These are phyloP conservation scores for Ictalurus furcatus DNA, from an alignment of 2,113 vertebrate species.

Conservation along the genomic window DNA sequence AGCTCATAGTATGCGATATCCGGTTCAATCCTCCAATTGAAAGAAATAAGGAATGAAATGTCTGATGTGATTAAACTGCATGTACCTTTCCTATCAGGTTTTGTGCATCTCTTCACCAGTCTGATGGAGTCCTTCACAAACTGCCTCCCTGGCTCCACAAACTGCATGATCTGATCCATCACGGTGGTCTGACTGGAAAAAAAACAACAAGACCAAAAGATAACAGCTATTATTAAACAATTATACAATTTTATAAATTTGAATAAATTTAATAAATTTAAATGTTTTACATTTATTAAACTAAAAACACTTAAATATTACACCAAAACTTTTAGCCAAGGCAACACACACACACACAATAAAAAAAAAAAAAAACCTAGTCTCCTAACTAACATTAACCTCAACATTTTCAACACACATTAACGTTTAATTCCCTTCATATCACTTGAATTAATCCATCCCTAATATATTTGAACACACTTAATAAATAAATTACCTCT, in stretches of 20 bases:
- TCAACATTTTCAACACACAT: not conserved
- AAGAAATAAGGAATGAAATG: not conserved
- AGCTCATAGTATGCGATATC: not conserved
- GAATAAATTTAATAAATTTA: too few relatives aligned
- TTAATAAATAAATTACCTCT: not conserved
- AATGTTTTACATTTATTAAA: too few relatives aligned
- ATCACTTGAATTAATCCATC: not conserved
- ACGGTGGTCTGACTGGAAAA: not conserved
- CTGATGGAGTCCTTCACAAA: conserved; percentile 98
- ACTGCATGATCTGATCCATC: conserved; percentile 99
- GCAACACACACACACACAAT: not conserved
- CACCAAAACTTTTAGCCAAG: not conserved
- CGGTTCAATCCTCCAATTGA: not conserved
- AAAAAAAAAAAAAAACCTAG: too few relatives aligned
- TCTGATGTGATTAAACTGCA: not conserved
- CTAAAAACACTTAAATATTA: not conserved
- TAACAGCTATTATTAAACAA: not conserved
- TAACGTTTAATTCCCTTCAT: not conserved
- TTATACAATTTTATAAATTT: too few relatives aligned
- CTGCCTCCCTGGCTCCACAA: conserved; percentile 94
- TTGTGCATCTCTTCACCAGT: conserved; percentile 98
- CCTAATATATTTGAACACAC: too few relatives aligned
- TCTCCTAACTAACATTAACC: not conserved
- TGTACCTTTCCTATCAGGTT: conserved; percentile 96
- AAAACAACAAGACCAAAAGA: not conserved